Percentiles rank a stretch among this genome's conserved stretches.
phyloP scores from a whole-genome alignment of 2,888 invertebrate genomes.

The Bedellia somnulentella region DNA sequence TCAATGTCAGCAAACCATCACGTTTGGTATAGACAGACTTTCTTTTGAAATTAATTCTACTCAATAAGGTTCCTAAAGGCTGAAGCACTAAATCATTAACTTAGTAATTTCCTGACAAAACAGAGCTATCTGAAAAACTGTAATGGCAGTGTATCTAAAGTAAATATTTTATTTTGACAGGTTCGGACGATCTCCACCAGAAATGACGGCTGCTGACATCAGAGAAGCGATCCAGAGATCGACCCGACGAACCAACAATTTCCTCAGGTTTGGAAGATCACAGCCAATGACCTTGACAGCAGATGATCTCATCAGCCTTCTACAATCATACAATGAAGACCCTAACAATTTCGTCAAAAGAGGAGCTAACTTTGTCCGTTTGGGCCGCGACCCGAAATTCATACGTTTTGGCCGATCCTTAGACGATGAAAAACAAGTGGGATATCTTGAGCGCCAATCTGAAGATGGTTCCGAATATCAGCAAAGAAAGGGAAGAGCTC shows the following conservation, averaged over 20 bases:
- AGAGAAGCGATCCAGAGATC: constrained; percentile 32
- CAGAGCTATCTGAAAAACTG: no score
- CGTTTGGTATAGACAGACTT: no score
- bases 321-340: constrained; percentile 38
- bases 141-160: no score
- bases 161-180: constrained; percentile 16
- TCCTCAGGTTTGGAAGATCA: constrained; percentile 43
- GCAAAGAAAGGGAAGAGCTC: constrained; percentile 39
- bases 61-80: no score
- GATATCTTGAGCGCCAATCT: constrained; percentile 23
- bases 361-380: constrained; percentile 34
- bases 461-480: constrained; percentile 26
- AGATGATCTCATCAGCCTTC: constrained; percentile 36
- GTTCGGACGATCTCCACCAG: constrained; percentile 43
- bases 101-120: no score
- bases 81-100: no score
- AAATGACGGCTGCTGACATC: constrained; percentile 39
- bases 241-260: constrained; percentile 33
- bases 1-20: no score
- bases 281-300: constrained; percentile 32
- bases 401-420: constrained; percentile 46
- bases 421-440: constrained; percentile 23
- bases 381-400: constrained; percentile 47
- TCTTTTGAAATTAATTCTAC: no score
- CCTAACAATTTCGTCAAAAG: constrained; percentile 27